Percentiles rank a stretch among this genome's conserved stretches.
Evolutionary conservation across 2,113 vertebrate genomes (phyloP).

Genomic region (Galeopterus variegatus): DNA sequence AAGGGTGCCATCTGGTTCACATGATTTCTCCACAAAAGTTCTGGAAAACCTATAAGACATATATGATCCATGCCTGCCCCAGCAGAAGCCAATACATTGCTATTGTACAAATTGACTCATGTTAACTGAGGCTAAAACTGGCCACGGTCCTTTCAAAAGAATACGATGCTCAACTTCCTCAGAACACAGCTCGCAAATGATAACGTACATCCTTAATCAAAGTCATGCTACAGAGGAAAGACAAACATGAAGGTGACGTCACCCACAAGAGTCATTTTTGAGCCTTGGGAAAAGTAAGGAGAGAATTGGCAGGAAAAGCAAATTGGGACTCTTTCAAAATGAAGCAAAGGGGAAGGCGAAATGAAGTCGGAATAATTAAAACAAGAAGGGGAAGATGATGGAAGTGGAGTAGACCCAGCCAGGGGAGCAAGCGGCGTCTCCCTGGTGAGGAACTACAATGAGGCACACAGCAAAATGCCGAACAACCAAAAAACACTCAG

Average conservation of each 20-base stretch:
- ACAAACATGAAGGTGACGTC: not conserved
- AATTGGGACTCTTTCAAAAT: not conserved
- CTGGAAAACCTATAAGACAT: constrained; percentile 35
- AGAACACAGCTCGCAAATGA: not conserved
- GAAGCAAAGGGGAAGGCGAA: not conserved
- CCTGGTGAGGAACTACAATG: not conserved
- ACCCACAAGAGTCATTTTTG: not conserved
- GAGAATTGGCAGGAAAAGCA: constrained; percentile 9
- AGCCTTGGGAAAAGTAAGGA: constrained; percentile 26
- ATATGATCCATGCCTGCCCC: not conserved
- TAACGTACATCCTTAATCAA: not conserved
- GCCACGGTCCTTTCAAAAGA: not conserved
- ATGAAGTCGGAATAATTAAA: not conserved
- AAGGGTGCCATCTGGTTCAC: constrained; percentile 70
- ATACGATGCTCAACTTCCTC: not conserved
- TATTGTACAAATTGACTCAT: not conserved
- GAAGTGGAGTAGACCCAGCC: not conserved
- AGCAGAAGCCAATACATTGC: not conserved
- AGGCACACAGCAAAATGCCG: fast-evolving
- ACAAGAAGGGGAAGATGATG: not conserved
- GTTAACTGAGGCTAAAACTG: not conserved
- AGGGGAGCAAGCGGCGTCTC: not conserved
- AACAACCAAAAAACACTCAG: not conserved
- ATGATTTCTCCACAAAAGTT: constrained; percentile 49
- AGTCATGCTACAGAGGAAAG: not conserved